Evolutionary conservation across 2,888 invertebrate genomes (phyloP), one percentile per base, ranked within the genome.

Genomic region (Sepiola atlantica): DNA sequence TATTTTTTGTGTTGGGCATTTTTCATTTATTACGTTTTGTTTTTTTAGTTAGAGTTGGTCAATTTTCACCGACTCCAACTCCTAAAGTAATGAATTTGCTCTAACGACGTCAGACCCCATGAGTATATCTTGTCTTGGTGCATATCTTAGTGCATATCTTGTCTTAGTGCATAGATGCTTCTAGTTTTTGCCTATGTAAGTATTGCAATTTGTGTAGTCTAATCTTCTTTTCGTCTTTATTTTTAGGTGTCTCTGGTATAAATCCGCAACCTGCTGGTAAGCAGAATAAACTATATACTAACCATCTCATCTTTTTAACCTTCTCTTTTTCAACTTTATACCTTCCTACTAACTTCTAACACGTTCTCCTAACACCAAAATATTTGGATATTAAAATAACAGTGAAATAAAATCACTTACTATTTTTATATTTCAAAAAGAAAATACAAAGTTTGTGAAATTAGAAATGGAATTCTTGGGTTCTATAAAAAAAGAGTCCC

Each of bases 191-290:
- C 77, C 77, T 77, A n/a, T 77, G 77, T 14, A 77, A 77, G 32
- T 77, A n/a, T 77, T 77, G 32, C n/a, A 77, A n/a, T n/a, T 77
- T 77, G n/a, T 77, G 77, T 77, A n/a, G 32, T 32, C 77, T 77
- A 77, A 77, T 77, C n/a, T n/a, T 77, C 77, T 77, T 77, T 77
- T 77, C 77, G 32, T 77, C 77, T 77, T 77, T 77, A 77, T 77
- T 77, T 77, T 77, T 77, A 77, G 77, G 77, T 77, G 77, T 77
- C 77, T 77, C 77, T 77, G 77, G 77, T 77, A 77, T 77, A 77
- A 77, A 77, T 77, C 77, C 77, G n/a, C 77, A 77, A 77, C 77
- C 77, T 77, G 77, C 77, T 77, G 77, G 77, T 77, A 77, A 77
- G 77, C 77, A 77, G 77, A 77, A n/a, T 77, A 77, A 77, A 77